Evolutionary conservation across 1,140 invertebrate genomes (phyloP).

Genomic region (Scaptomyza pallida): DNA sequence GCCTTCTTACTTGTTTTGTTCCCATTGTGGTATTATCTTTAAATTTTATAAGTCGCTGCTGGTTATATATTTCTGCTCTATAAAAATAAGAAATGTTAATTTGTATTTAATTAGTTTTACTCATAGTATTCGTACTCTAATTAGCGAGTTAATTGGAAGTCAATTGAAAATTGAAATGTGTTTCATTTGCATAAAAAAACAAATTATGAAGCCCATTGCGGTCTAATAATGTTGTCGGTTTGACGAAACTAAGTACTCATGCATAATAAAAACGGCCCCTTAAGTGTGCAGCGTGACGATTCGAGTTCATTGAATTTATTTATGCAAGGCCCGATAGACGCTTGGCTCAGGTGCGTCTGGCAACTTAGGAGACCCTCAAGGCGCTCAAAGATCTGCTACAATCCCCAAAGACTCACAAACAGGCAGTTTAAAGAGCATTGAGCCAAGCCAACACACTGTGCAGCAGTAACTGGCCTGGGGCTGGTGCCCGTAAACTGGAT

Average conservation of each 20-base stretch:
- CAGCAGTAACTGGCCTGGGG: slow-evolving; percentile 24
- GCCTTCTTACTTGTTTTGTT: too few relatives aligned
- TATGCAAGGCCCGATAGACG: slow-evolving; percentile 10
- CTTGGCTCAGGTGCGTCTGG: slow-evolving; percentile 14
- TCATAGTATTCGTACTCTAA: slow-evolving; percentile 26
- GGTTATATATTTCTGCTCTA: too few relatives aligned
- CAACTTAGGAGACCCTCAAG: not conserved
- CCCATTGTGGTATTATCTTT: too few relatives aligned
- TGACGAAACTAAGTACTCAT: slow-evolving; percentile 48
- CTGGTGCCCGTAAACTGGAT: slow-evolving; percentile 66
- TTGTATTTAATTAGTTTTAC: not conserved
- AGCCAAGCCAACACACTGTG: slow-evolving; percentile 27
- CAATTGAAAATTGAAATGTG: slow-evolving; percentile 29
- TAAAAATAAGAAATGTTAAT: too few relatives aligned
- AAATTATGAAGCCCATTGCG: slow-evolving; percentile 33
- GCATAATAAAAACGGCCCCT: slow-evolving; percentile 43
- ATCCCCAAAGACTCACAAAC: slow-evolving; percentile 26
- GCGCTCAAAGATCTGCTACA: slow-evolving; percentile 25
- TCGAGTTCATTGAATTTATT: slow-evolving; percentile 39
- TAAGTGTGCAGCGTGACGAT: slow-evolving; percentile 17
- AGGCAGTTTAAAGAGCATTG: slow-evolving; percentile 27
- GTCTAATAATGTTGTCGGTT: slow-evolving; percentile 37
- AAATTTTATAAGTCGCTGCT: too few relatives aligned
- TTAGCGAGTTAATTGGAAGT: slow-evolving; percentile 42
- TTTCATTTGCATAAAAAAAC: slow-evolving; percentile 54